Conservation (phyloP, 2,888 invertebrate genomes). For the Cerceris ruficornis region DNA sequence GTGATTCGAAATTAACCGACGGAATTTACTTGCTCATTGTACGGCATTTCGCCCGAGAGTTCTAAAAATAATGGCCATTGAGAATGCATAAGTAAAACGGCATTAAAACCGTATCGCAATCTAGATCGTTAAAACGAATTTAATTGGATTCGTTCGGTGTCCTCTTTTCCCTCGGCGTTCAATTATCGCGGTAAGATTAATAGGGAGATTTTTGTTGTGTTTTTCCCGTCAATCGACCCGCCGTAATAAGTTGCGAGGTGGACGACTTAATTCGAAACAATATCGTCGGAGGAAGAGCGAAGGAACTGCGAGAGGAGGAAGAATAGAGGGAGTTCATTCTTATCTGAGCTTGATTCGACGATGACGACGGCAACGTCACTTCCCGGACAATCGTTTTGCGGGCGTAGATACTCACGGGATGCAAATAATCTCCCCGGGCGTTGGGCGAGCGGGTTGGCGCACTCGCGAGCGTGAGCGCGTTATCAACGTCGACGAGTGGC, state of each 20-base stretch:
- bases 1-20: too few relatives aligned
- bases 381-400: constrained; percentile 57
- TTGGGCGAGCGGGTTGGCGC: too few relatives aligned
- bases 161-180: too few relatives aligned
- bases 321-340: constrained; percentile 11
- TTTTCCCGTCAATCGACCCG: neutral
- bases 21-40: too few relatives aligned
- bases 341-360: constrained; percentile 43
- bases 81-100: too few relatives aligned
- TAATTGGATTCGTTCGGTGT: too few relatives aligned
- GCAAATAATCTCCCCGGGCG: constrained; percentile 54
- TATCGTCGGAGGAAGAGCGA: neutral
- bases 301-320: neutral
- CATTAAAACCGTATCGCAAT: too few relatives aligned
- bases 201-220: neutral
- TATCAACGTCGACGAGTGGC: constrained; percentile 64
- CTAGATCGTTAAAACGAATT: too few relatives aligned
- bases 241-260: neutral
- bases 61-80: too few relatives aligned
- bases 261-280: neutral
- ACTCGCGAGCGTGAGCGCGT: constrained; percentile 25
- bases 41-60: too few relatives aligned
- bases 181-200: too few relatives aligned
- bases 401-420: constrained; percentile 40
- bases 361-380: constrained; percentile 46